These are phyloP conservation scores for Panurus biarmicus DNA, from an alignment of 2,113 vertebrate species.

Conservation along the genomic window DNA sequence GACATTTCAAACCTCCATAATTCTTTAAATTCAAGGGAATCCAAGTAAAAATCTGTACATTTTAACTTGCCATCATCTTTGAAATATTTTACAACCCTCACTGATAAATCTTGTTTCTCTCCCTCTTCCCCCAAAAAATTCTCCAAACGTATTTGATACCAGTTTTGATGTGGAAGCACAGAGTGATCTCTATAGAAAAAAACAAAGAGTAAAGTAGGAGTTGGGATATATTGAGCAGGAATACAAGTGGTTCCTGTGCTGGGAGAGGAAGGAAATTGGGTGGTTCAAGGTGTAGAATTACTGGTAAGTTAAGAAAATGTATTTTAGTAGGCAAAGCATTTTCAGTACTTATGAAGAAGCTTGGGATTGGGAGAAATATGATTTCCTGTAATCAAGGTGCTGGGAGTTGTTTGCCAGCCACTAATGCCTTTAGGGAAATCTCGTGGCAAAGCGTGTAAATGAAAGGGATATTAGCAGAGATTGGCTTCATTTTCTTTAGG, in stretches of 20 bases:
- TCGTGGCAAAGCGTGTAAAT: slow-evolving; percentile 12
- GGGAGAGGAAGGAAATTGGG: slow-evolving; percentile 56
- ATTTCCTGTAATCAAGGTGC: slow-evolving; percentile 64
- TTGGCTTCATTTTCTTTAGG: slow-evolving; percentile 37
- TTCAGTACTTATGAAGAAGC: slow-evolving; percentile 25
- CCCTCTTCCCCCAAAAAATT: not conserved
- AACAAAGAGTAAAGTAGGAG: not conserved
- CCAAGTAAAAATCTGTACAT: not conserved
- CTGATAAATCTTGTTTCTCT: not conserved
- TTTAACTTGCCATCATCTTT: not conserved
- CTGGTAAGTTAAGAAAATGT: slow-evolving; percentile 14
- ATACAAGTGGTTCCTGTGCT: slow-evolving; percentile 4
- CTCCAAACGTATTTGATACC: not conserved
- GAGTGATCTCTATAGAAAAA: not conserved
- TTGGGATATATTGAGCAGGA: not conserved
- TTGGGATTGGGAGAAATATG: slow-evolving; percentile 45
- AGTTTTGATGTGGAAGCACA: not conserved
- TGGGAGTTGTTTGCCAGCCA: slow-evolving; percentile 54
- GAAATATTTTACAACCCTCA: not conserved
- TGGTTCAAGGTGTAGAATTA: slow-evolving; percentile 28
- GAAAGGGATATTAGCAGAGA: slow-evolving; percentile 39
- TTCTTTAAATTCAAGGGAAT: not conserved
- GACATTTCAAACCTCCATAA: not conserved
- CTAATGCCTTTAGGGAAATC: slow-evolving; percentile 50
- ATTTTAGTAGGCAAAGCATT: slow-evolving; percentile 34